Conservation (phyloP, 2,888 invertebrate species). For the Geotrupes spiniger region DNA sequence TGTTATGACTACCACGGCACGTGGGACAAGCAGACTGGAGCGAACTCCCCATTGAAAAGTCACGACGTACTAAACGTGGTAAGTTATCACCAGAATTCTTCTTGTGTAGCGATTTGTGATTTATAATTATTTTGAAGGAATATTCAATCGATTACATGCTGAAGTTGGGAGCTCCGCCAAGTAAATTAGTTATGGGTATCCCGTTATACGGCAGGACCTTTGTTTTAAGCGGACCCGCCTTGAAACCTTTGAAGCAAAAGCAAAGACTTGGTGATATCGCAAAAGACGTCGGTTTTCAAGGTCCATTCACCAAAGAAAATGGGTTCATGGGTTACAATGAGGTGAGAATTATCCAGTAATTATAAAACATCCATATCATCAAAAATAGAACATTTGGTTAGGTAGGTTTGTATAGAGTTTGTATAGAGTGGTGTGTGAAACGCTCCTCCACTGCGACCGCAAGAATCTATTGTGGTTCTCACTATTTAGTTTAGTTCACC, state of each 20-base stretch:
- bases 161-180: constrained; percentile 67
- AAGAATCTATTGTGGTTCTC: no score
- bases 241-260: constrained; percentile 35
- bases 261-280: constrained; percentile 56
- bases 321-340: constrained; percentile 90
- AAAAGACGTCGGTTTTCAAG: constrained; percentile 65
- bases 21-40: constrained; percentile 73
- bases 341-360: constrained; percentile 47
- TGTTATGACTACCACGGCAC: constrained; percentile 87
- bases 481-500: no score
- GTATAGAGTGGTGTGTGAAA: no score
- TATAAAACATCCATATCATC: no score
- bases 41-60: constrained; percentile 73
- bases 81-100: constrained; percentile 39
- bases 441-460: no score
- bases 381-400: no score
- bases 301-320: constrained; percentile 73
- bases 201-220: constrained; percentile 85
- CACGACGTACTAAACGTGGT: constrained; percentile 68
- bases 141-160: constrained; percentile 74
- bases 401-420: no score
- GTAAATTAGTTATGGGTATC: constrained; percentile 78
- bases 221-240: constrained; percentile 50
- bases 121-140: constrained; percentile 54
- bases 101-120: constrained; percentile 19